Base-by-base conservation (phyloP, 2,888 invertebrate species). In the Enoplolaimus lenunculus region DNA sequence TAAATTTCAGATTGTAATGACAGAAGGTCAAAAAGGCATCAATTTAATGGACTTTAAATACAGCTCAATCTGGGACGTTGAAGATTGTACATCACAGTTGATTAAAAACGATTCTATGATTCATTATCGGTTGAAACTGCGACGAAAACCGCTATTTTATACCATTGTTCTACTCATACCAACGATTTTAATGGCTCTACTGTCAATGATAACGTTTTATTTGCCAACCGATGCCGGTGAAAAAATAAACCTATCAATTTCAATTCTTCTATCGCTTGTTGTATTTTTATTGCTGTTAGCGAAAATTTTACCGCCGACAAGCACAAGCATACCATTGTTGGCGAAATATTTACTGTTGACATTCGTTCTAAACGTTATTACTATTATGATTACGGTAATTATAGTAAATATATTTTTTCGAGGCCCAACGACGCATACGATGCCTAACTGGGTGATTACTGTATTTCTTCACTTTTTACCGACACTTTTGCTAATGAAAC, bases 341-440 rank as follows among this genome's bases (percentile, higher is more conserved):
- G 83, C 83, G 29, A 95, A 95, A 86, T 98, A 98, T 84, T 87
- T 99, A 76, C 87, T 99, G 70, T 95, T 99, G 84, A 98, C 97
- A 70, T 98, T 99, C 85, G 94, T 98, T 78, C 95, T 98, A 93
- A 98, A 98, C 84, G 95, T 98, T 74, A 93, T 98, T 80, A 94
- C 95, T 85, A 98, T 99, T 84, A 86, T 98, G 78, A 92, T 97
- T 71, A 99, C 98, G 21, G 97, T 99, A 75, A 89, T 98, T 81
- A 95, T 98, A 81, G 97, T 98, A 81, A 99, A 98, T 83, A 93
- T 94, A 90, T 97, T 98, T 84, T 98, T 97, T 85, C 87, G 97
- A 60, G 84, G 93, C 93, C 57, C 95, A 93, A 70, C 87, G 93
- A 97, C 95, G 62, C 95, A 97, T 84, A 88, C 90, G 85, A 94